Percentiles rank a stretch among this genome's conserved stretches.
Evolutionary conservation across 1,140 invertebrate species (phyloP).

Genomic region (Pteromalus puparum): DNA sequence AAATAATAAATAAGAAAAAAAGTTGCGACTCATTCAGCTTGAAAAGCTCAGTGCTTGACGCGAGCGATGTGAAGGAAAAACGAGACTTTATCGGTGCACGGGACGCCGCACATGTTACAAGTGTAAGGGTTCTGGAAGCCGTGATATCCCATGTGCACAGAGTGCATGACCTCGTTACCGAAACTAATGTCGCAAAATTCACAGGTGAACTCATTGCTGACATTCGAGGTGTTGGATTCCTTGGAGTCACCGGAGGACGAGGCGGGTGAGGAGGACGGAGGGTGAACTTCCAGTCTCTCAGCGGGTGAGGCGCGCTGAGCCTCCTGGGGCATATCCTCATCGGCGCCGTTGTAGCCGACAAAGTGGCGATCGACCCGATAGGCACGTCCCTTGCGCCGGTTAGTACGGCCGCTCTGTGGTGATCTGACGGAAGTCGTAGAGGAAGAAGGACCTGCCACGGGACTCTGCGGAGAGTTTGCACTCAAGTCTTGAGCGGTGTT

Average conservation of each 20-base stretch:
- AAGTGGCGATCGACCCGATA: constrained; percentile 79
- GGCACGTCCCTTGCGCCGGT: constrained; percentile 86
- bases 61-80: constrained; percentile 95
- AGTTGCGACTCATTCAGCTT: no score
- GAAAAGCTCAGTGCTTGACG: constrained; percentile 81
- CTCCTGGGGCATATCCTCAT: constrained; percentile 69
- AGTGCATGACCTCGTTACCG: constrained; percentile 93
- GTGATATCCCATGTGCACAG: constrained; percentile 97
- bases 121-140: constrained; percentile 92
- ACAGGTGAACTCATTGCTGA: constrained; percentile 75
- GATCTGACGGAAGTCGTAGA: not conserved
- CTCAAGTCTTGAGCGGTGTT: constrained; percentile 7
- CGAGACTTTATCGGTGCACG: constrained; percentile 86
- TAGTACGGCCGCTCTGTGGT: constrained; percentile 69
- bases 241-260: not conserved
- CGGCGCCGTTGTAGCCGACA: constrained; percentile 70
- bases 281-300: not conserved
- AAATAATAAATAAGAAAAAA: not conserved
- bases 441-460: not conserved
- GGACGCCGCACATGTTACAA: constrained; percentile 95
- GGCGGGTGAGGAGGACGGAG: not conserved
- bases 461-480: not conserved
- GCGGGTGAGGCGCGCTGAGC: not conserved
- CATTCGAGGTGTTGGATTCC: not conserved
- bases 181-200: constrained; percentile 93